A percentile compares a stretch with the other conserved stretches of the same genome.
These are phyloP conservation scores for Heliconius hortense DNA, from an alignment of 2,888 invertebrate genomes.

Conservation along the genomic window DNA sequence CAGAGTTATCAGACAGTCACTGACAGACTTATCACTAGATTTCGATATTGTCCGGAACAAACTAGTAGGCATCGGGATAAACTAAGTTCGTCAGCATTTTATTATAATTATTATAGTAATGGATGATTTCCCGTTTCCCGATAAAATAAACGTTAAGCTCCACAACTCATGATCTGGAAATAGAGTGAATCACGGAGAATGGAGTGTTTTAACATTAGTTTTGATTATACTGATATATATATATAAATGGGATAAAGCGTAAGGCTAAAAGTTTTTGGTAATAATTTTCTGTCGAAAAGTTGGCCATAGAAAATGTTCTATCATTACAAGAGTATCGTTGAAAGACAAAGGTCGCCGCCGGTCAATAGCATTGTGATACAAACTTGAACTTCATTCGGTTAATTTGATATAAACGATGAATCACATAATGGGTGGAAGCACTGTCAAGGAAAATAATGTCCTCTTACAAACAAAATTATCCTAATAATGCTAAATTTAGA, in stretches of 20 bases:
- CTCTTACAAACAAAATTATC: no score
- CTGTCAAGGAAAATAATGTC: not conserved
- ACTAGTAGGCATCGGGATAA: no score
- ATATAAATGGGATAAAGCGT: not conserved
- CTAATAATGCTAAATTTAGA: no score
- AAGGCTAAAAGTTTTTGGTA: not conserved
- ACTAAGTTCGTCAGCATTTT: no score
- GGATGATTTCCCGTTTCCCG: not conserved
- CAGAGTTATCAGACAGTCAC: no score
- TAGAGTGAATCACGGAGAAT: not conserved
- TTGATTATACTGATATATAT: not conserved
- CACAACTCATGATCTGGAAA: not conserved
- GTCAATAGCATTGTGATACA: slow-evolving; percentile 47
- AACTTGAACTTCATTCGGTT: slow-evolving; percentile 29
- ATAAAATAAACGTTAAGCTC: not conserved
- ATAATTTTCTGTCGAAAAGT: not conserved
- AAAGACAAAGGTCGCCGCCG: slow-evolving; percentile 61
- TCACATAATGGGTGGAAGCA: slow-evolving; percentile 21
- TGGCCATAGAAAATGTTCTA: slow-evolving; percentile 1
- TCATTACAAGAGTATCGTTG: slow-evolving; percentile 18
- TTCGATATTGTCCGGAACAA: no score
- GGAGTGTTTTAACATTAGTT: not conserved
- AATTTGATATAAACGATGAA: slow-evolving; percentile 32
- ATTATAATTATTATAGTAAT: no score
- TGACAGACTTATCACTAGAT: no score